Evolutionary conservation across 2,113 vertebrate species (phyloP).

Genomic region (Girardinichthys multiradiatus): DNA sequence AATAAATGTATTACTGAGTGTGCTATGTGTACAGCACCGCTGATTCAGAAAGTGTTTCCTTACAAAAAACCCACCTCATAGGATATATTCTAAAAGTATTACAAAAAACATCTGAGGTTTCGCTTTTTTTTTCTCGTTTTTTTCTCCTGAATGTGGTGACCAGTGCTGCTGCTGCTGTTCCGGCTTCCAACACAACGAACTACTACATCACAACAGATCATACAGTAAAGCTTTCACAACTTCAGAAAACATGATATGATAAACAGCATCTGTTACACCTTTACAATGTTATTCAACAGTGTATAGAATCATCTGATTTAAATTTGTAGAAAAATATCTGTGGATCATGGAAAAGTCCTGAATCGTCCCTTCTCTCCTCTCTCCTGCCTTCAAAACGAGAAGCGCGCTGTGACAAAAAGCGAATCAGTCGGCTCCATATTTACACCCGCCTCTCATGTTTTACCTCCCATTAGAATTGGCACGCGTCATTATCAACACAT

Average conservation of each 20-base stretch:
- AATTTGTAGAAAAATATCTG: constrained; percentile 84
- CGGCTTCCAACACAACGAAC: constrained; percentile 74
- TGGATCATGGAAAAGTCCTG: constrained; percentile 81
- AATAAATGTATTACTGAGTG: constrained; percentile 74
- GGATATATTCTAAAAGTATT: constrained; percentile 79
- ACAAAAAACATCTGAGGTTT: constrained; percentile 81
- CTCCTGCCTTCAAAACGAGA: constrained; percentile 74
- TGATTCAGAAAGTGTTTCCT: constrained; percentile 77
- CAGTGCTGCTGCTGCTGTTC: constrained; percentile 73
- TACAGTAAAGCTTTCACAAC: constrained; percentile 77
- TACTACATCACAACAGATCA: constrained; percentile 76
- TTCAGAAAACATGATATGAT: constrained; percentile 78
- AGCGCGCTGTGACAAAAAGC: constrained; percentile 74
- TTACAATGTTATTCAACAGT: constrained; percentile 82
- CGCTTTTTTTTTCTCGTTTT: constrained; percentile 43
- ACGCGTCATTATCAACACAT: constrained; percentile 76
- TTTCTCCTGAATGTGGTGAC: constrained; percentile 78
- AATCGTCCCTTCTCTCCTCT: constrained; percentile 80
- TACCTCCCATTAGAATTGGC: constrained; percentile 73
- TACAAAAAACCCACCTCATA: constrained; percentile 79
- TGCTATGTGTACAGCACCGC: constrained; percentile 77
- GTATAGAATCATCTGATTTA: constrained; percentile 83
- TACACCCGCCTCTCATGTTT: constrained; percentile 66
- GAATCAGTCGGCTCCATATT: constrained; percentile 73
- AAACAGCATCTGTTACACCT: constrained; percentile 80